Evolutionary conservation across 2,888 invertebrate species (phyloP).

Genomic region (Amphiduros pacificus): DNA sequence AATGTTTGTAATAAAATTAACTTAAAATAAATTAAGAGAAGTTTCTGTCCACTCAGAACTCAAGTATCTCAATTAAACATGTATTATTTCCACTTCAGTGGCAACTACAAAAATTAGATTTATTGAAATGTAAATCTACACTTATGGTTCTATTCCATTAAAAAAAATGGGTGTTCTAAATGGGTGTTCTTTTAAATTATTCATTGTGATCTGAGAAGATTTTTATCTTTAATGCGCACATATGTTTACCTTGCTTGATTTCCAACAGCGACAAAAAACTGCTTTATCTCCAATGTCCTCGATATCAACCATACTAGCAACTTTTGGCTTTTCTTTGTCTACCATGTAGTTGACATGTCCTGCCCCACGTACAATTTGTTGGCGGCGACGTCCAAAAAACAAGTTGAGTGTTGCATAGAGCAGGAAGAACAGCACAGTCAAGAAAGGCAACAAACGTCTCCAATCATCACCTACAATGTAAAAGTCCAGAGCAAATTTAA

Average conservation of each 20-base stretch:
- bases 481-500: no score
- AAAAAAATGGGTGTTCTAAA: background rate
- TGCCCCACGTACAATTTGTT: background rate
- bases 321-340: slow-evolving; percentile 79
- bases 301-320: slow-evolving; percentile 87
- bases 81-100: no score
- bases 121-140: no score
- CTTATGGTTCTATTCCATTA: background rate
- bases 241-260: slow-evolving; percentile 77
- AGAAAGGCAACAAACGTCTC: no score
- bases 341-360: slow-evolving; percentile 70
- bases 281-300: slow-evolving; percentile 92
- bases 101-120: no score
- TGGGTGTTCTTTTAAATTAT: background rate
- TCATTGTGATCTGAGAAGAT: background rate
- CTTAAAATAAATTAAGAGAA: background rate
- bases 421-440: no score
- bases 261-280: slow-evolving; percentile 95
- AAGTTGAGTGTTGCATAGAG: no score
- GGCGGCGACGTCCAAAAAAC: no score
- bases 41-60: background rate
- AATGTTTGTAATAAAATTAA: background rate
- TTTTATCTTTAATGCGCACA: background rate
- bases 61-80: no score
- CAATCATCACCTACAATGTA: no score